Percentiles rank a stretch among this genome's conserved stretches.
Evolutionary conservation across 2,113 vertebrate genomes (phyloP).

Genomic region (Monopterus albus): DNA sequence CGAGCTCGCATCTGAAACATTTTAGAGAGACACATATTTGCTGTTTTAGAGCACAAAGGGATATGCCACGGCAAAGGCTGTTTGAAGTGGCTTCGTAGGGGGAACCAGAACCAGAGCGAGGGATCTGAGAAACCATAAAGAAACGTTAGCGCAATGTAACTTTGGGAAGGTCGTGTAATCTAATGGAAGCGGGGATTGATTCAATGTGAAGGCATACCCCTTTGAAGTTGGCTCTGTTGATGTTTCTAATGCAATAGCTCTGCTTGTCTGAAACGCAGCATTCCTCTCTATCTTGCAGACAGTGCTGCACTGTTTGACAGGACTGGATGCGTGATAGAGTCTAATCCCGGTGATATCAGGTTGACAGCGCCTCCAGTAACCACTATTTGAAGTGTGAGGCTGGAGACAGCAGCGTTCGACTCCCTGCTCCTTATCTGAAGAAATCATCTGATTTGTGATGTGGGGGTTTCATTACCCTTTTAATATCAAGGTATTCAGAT

Average conservation of each 20-base stretch:
- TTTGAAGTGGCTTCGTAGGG: slow-evolving; percentile 83
- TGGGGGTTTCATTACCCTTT: neutral
- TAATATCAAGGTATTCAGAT: slow-evolving; percentile 11
- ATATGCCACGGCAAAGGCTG: slow-evolving; percentile 74
- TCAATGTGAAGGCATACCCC: slow-evolving; percentile 74
- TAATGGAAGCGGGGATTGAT: slow-evolving; percentile 77
- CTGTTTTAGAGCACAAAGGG: slow-evolving; percentile 79
- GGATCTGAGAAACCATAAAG: slow-evolving; percentile 75
- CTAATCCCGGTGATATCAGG: slow-evolving; percentile 61
- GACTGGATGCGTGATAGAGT: slow-evolving; percentile 60
- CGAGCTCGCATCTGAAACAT: slow-evolving; percentile 79
- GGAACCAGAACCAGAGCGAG: slow-evolving; percentile 79
- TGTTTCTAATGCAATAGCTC: slow-evolving; percentile 72
- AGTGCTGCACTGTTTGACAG: slow-evolving; percentile 37
- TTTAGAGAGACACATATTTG: slow-evolving; percentile 81
- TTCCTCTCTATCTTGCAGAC: slow-evolving; percentile 65
- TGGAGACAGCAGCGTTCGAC: slow-evolving; percentile 23
- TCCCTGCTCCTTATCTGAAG: slow-evolving; percentile 12
- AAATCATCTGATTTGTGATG: slow-evolving; percentile 15
- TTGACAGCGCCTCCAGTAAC: slow-evolving; percentile 44
- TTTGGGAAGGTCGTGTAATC: slow-evolving; percentile 73
- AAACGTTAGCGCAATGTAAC: slow-evolving; percentile 75
- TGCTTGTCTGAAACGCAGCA: slow-evolving; percentile 41
- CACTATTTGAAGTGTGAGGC: slow-evolving; percentile 51
- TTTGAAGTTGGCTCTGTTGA: slow-evolving; percentile 77